Percentiles rank a stretch among this genome's conserved stretches.
Evolutionary conservation across 2,113 vertebrate genomes (phyloP).

Genomic region (Platysternon megacephalum): DNA sequence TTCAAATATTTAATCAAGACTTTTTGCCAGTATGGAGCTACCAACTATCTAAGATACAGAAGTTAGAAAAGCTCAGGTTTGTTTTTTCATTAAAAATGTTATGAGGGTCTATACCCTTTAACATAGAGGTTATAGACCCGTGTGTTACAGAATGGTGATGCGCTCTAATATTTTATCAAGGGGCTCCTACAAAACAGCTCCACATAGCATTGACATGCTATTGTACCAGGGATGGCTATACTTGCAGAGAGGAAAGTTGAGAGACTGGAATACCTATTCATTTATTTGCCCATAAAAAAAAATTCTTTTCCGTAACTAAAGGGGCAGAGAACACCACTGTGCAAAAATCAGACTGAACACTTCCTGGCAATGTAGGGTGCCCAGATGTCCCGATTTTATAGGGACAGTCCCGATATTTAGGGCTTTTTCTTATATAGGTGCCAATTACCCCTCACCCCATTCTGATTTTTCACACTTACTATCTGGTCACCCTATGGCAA

Average conservation of each 20-base stretch:
- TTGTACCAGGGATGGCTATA: background rate
- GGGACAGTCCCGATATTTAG: too few relatives aligned
- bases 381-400: too few relatives aligned
- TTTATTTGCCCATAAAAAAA: background rate
- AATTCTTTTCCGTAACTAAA: background rate
- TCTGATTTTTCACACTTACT: too few relatives aligned
- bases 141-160: background rate
- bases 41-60: conserved; percentile 45
- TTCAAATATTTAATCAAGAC: background rate
- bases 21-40: conserved; percentile 10
- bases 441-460: too few relatives aligned
- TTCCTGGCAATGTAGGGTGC: background rate
- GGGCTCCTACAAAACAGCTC: background rate
- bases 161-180: background rate
- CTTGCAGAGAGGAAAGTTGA: background rate
- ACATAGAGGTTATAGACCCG: background rate
- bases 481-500: background rate
- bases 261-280: background rate
- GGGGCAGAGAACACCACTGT: background rate
- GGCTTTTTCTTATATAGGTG: too few relatives aligned
- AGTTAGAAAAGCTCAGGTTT: background rate
- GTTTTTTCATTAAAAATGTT: background rate
- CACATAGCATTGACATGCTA: background rate
- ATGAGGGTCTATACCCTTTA: background rate
- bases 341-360: background rate